A percentile compares a stretch with the other conserved stretches of the same genome.
Conservation (phyloP, 35 echinoderm and acorn worm species). For the Heliocidaris tuberculata region DNA sequence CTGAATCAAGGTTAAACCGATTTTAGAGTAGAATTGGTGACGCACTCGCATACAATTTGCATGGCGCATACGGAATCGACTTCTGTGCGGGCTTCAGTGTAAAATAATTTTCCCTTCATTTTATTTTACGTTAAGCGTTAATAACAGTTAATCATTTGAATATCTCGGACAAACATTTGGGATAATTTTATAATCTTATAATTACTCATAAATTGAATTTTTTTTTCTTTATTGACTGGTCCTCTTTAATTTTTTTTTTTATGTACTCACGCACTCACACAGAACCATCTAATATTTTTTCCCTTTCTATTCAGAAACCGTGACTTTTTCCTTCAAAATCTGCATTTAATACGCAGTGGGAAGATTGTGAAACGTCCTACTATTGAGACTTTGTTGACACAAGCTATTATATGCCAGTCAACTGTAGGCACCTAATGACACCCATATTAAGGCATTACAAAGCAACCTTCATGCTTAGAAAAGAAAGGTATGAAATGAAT, state of each 20-base stretch:
- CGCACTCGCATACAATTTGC: too few relatives aligned
- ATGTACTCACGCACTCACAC: background rate
- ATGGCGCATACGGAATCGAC: too few relatives aligned
- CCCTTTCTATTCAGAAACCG: background rate
- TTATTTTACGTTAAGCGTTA: too few relatives aligned
- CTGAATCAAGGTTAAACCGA: too few relatives aligned
- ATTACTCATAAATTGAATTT: too few relatives aligned
- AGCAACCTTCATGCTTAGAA: background rate
- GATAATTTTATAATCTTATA: too few relatives aligned
- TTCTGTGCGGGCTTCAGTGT: too few relatives aligned
- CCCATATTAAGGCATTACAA: background rate
- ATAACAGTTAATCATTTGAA: too few relatives aligned
- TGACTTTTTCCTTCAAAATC: background rate
- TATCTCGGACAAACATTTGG: too few relatives aligned
- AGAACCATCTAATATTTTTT: background rate
- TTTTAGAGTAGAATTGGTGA: too few relatives aligned
- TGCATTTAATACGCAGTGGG: background rate
- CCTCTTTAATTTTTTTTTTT: background rate
- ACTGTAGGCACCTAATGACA: background rate
- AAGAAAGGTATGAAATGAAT: background rate
- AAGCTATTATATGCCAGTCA: conserved; percentile 1
- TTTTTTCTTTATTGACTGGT: background rate
- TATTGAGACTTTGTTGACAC: background rate
- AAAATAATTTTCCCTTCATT: too few relatives aligned
- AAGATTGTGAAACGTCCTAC: conserved; percentile 9